A percentile compares a stretch with the other conserved stretches of the same genome.
phyloP scores from a whole-genome alignment of 2,797 vertebrate species.

The Tauraco hartlaubi region DNA sequence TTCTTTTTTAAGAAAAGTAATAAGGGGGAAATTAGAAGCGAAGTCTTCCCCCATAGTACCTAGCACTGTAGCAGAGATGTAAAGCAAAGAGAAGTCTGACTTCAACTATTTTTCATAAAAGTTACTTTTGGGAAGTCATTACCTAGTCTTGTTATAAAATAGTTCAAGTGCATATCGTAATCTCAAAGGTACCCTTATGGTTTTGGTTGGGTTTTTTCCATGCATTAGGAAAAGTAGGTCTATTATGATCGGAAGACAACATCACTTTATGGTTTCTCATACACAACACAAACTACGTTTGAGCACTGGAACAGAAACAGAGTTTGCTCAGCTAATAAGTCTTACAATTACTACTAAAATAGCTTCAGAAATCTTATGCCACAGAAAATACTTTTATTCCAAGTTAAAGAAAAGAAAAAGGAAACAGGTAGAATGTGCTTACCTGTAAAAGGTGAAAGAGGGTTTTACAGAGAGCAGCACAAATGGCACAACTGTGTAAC shows the following conservation, averaged over 20 bases:
- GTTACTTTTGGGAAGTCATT: not conserved
- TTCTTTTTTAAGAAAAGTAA: not conserved
- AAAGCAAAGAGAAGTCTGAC: not conserved
- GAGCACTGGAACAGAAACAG: not conserved
- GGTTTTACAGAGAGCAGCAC: conserved; percentile 92
- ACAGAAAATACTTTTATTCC: not conserved
- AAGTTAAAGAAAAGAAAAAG: not conserved
- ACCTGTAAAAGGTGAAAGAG: conserved; percentile 95
- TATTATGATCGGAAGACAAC: not conserved
- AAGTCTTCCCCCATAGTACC: not conserved
- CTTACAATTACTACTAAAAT: not conserved
- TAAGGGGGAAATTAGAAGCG: not conserved
- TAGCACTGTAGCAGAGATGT: not conserved
- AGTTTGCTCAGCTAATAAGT: not conserved
- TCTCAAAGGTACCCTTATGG: not conserved
- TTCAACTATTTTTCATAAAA: not conserved
- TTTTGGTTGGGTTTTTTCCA: not conserved
- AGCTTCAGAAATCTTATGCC: not conserved
- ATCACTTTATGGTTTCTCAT: not conserved
- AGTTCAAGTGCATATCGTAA: not conserved
- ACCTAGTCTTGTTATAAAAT: not conserved
- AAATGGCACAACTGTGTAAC: conserved; percentile 97
- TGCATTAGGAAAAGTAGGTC: not conserved
- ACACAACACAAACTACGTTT: not conserved
- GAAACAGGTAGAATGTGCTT: conserved; percentile 29